Evolutionary conservation across 2,113 vertebrate species (phyloP), one percentile per base, ranked within the genome.

Genomic region (Mus musculus): DNA sequence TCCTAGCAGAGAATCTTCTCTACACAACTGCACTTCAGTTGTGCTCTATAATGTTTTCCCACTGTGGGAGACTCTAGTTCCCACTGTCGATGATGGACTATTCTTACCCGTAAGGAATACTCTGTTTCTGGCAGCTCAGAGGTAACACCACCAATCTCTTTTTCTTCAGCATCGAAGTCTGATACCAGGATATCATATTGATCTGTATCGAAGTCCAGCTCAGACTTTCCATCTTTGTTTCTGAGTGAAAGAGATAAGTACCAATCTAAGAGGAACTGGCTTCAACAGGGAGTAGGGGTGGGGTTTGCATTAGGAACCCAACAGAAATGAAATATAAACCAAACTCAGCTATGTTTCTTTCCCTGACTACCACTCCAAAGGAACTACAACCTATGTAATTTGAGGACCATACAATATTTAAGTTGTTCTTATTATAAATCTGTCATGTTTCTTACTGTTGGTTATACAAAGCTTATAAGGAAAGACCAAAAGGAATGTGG

Each of bases 171-270:
- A 88, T 96, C 93, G 94, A 99, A 98, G 94, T 98, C 98, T 46
- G 99, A 99, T 93, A 99, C 98, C 42, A 98, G 96, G 96, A 99
- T 98, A 96, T 99, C 99, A 82, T 95, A 98, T 3, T 82, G 30
- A 75, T 99, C 99, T 0, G 94, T 98, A 91, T 98, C 98, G 97
- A 99, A 99, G 97, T 99, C 99, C 69, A 99, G 98, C 94, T 99
- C 99, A 1, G 97, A 97, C 73, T 99, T 99, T 81, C 98, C 98
- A 80, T 99, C 99, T 97, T 98, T 99, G 97, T 98, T 98, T 98
- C 99, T 99, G 97, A 96, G 87, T 93, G 94, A 97, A 98, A 97
- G 89, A 98, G 88, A 96, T 90, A 98, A 96, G 93, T 90, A 94
- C 76, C 90, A 97, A 95, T 96, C 90, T 97, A 96, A 97, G 92